Percentiles rank a stretch among this genome's conserved stretches.
Conservation (phyloP, 2,113 vertebrate species). For the Myotis brandtii region DNA sequence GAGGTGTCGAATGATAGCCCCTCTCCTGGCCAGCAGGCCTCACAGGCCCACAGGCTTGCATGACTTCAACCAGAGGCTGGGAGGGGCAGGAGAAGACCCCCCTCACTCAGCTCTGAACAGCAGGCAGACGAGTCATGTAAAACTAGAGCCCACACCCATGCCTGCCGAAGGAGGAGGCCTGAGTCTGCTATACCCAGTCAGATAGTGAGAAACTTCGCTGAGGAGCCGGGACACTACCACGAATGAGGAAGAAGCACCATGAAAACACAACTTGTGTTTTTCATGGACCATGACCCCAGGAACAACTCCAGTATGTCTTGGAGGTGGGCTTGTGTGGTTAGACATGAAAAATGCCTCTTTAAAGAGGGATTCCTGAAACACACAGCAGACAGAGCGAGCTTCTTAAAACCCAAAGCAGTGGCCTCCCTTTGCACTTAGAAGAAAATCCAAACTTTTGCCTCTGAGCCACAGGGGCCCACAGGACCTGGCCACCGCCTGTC, state of each 20-base stretch:
- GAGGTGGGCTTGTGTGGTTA: background rate
- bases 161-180: background rate
- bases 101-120: conserved; percentile 53
- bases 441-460: background rate
- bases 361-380: background rate
- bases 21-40: conserved; percentile 14
- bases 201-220: background rate
- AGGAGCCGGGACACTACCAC: background rate
- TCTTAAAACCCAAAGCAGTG: background rate
- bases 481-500: no score
- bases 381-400: background rate
- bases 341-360: background rate
- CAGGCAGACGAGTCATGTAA: conserved; percentile 3
- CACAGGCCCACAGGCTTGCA: background rate
- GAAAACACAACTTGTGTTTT: background rate
- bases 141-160: conserved; percentile 11
- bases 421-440: background rate
- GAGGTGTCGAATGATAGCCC: background rate
- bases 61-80: conserved; percentile 57
- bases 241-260: background rate
- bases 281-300: background rate
- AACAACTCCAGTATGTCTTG: background rate
- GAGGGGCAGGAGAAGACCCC: conserved; percentile 43
- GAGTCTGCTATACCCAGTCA: background rate
- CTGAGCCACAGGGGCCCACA: no score